Base-by-base conservation (phyloP, 1,140 invertebrate species). In the Sogatella furcifera region DNA sequence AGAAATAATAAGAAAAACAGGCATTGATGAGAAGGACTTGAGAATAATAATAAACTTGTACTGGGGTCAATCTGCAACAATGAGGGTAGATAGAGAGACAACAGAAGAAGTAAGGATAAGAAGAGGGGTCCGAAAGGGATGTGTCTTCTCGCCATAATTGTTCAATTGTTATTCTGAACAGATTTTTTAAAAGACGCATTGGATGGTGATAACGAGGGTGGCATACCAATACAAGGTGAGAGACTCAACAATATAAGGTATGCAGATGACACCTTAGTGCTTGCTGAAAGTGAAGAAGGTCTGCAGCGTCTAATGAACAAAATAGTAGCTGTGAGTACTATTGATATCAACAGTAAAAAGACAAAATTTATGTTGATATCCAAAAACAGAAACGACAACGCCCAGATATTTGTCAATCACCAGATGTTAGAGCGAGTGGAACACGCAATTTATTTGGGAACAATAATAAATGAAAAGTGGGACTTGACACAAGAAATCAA, bases 81-180 rank as follows among this genome's bases (percentile, higher is more conserved):
- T 58, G 21, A 41, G 49, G 53, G 49, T 43, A 13, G 57, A 55
- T 31, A 28, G 52, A 14, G 57, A 57, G 52, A 62, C 38, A 41
- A 57, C 46, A 34, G 61, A 57, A 10, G 9, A 13, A 38, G 41
- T 60, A 42, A 22, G 41, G 44, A 62, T 62, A 43, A 22, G 52
- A 5, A 24, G 63, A 34, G 68, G 65, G 3, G 67, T 69, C 13
- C 52, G 68, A 17, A 69, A 72, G 49, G 70, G 69, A 44, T 71
- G 68, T 54, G 57, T 69, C 28, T 24, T 69, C 53, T 69, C 66
- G 49, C 67, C 67, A n/a, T 55, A 69, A 21, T 63, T 72, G 28
- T 71, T 72, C 59, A 70, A 71, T 58, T 21, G 70, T 21, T 72
- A 71, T 59, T 61, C 59, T 19, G 59, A 58, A 41, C 53, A 56